Base-by-base conservation (phyloP, 2,113 vertebrate genomes). In the Ahaetulla prasina region DNA sequence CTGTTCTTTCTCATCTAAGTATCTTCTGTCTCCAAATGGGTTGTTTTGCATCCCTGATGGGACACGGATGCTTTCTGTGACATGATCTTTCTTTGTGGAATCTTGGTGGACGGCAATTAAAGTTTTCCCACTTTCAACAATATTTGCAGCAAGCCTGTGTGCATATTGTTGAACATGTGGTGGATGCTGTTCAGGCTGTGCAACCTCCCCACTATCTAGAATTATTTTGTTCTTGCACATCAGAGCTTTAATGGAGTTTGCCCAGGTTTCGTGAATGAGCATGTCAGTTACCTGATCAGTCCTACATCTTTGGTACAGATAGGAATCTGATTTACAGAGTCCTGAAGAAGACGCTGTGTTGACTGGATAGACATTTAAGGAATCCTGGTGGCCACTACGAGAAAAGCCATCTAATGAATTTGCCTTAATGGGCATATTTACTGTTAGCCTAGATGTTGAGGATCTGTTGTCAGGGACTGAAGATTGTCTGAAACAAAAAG, bases 151-250 rank as follows among this genome's bases (percentile, higher is more conserved):
- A 89, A 98, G 68, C 35, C 97, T 98, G 93, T 97, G 98, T 53
- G 98, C 98, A 86, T 98, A 98, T 80, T 96, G 97, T 89, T 98
- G 98, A 91, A 97, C 97, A 0, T 98, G 98, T 0, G 96, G 97
- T 90, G 98, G 96, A 35, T 93, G 94, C 47, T 96, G 96, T 2
- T 98, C 98, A 23, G 96, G 87, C 2, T 98, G 98, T 30, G 96
- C 94, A 90, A 94, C 96, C 50, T 98, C 98, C 5, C 96, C 96
- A 3, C 98, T 97, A 43, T 98, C 98, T 8, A 92, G 91, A 87
- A 99, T 99, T 90, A 99, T 99, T 96, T 99, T 99, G 96, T 99
- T 99, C 96, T 99, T 99, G 89, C 98, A 98, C 99, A 99, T 99
- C 87, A 99, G 97, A 1, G 99, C 98, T 96, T 99, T 98, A 4